Conservation (phyloP, 1,140 invertebrate species). For the Epicauta chinensis region DNA sequence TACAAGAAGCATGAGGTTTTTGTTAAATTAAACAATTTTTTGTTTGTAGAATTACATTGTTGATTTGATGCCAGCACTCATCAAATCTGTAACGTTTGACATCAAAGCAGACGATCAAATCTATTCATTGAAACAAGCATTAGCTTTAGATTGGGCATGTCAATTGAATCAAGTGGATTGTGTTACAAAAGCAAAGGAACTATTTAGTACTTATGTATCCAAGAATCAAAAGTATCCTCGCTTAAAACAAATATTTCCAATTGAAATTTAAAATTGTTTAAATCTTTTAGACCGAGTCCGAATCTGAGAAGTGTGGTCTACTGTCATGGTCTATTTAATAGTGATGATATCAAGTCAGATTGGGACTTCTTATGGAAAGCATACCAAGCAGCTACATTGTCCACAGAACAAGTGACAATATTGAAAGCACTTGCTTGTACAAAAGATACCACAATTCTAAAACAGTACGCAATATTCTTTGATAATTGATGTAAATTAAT, state of each 20-base stretch:
- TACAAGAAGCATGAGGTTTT: too few relatives aligned
- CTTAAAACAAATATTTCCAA: constrained; percentile 18
- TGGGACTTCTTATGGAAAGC: constrained; percentile 49
- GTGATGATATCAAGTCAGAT: constrained; percentile 33
- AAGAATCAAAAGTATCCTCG: too few relatives aligned
- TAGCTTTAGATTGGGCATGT: constrained; percentile 48
- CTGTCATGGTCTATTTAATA: constrained; percentile 48
- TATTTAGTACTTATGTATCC: constrained; percentile 2
- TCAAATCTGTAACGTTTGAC: constrained; percentile 41
- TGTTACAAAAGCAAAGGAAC: constrained; percentile 19
- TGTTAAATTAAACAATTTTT: too few relatives aligned
- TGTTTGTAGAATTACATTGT: neutral
- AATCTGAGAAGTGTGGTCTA: constrained; percentile 55
- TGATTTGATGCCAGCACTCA: constrained; percentile 54
- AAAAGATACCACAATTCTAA: too few relatives aligned
- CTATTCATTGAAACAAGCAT: constrained; percentile 40
- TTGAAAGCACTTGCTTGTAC: constrained; percentile 46
- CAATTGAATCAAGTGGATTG: constrained; percentile 46
- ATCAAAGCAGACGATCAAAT: constrained; percentile 29
- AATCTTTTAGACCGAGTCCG: constrained; percentile 43
- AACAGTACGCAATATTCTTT: too few relatives aligned
- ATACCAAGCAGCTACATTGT: constrained; percentile 50
- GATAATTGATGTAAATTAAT: too few relatives aligned
- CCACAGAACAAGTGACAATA: constrained; percentile 51
- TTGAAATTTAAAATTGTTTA: constrained; percentile 44